These are phyloP conservation scores for Drosophila busckii DNA, from an alignment of 1,140 invertebrate genomes.

Conservation along the genomic window DNA sequence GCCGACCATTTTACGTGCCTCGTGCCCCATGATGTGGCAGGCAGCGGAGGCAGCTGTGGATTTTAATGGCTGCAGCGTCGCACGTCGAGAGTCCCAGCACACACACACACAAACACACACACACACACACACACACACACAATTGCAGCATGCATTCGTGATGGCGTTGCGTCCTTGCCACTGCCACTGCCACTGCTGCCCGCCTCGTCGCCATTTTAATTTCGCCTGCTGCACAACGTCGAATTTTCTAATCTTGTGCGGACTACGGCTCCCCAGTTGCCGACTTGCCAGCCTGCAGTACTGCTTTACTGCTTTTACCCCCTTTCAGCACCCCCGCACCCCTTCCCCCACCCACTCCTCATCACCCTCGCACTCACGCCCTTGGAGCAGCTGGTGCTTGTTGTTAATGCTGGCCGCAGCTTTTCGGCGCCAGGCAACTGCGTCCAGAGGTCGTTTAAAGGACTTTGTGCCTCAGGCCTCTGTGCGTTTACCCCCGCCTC, in stretches of 20 bases:
- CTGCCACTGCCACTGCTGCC: slow-evolving; percentile 11
- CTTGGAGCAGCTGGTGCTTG: slow-evolving; percentile 36
- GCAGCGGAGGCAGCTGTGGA: slow-evolving; percentile 44
- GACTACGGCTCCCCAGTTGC: slow-evolving; percentile 74
- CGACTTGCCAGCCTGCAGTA: no score
- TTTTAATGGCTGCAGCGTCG: slow-evolving; percentile 74
- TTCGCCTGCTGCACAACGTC: slow-evolving; percentile 74
- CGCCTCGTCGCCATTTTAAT: slow-evolving; percentile 65
- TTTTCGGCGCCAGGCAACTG: slow-evolving; percentile 59
- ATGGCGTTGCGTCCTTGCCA: slow-evolving; percentile 45
- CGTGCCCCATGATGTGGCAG: not conserved
- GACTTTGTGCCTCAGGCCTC: slow-evolving; percentile 72
- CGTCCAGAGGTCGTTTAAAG: slow-evolving; percentile 70
- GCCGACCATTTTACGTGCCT: slow-evolving; percentile 45
- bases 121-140: not conserved
- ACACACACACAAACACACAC: slow-evolving; percentile 13
- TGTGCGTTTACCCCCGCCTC: slow-evolving; percentile 25
- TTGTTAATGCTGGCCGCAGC: slow-evolving; percentile 58
- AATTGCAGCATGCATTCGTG: slow-evolving; percentile 60
- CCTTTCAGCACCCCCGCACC: not conserved
- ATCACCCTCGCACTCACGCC: not conserved
- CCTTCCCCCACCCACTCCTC: not conserved
- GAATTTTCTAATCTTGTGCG: slow-evolving; percentile 77
- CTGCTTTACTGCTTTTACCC: slow-evolving; percentile 12
- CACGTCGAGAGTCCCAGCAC: slow-evolving; percentile 66